Conservation (phyloP, 1,140 invertebrate species). For the Bombus consobrinus region DNA sequence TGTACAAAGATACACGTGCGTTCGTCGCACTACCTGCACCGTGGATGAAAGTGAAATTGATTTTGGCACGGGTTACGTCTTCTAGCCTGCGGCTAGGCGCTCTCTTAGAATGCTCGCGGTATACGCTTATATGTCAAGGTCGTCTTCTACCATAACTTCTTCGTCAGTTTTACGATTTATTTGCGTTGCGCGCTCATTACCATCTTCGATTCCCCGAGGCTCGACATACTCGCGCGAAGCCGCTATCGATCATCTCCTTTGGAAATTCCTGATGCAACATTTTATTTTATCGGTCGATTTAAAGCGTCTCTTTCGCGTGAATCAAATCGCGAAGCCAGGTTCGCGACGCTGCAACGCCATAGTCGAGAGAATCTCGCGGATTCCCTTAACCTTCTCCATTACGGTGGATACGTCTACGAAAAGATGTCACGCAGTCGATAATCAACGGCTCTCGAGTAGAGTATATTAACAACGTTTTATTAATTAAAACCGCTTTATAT, state of each 20-base stretch:
- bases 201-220: not conserved
- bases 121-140: constrained; percentile 70
- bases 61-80: constrained; percentile 65
- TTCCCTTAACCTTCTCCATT: not conserved
- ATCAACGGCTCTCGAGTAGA: not conserved
- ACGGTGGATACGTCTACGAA: not conserved
- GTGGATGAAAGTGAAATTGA: constrained; percentile 69
- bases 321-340: not conserved
- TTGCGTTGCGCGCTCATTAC: constrained; percentile 55
- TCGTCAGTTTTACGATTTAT: constrained; percentile 78
- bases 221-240: not conserved
- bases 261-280: not conserved
- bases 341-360: not conserved
- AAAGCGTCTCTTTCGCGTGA: not conserved
- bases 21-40: constrained; percentile 1
- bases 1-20: not conserved
- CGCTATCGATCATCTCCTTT: constrained; percentile 22
- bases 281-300: not conserved
- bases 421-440: not conserved
- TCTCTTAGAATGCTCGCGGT: constrained; percentile 66
- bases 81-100: constrained; percentile 62
- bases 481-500: not conserved
- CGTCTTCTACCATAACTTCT: constrained; percentile 41
- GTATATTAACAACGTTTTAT: not conserved
- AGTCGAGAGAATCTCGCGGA: not conserved